Evolutionary conservation across 2,797 vertebrate genomes (phyloP), one percentile per base, ranked within the genome.

Genomic region (Hippopotamyrus pictus): DNA sequence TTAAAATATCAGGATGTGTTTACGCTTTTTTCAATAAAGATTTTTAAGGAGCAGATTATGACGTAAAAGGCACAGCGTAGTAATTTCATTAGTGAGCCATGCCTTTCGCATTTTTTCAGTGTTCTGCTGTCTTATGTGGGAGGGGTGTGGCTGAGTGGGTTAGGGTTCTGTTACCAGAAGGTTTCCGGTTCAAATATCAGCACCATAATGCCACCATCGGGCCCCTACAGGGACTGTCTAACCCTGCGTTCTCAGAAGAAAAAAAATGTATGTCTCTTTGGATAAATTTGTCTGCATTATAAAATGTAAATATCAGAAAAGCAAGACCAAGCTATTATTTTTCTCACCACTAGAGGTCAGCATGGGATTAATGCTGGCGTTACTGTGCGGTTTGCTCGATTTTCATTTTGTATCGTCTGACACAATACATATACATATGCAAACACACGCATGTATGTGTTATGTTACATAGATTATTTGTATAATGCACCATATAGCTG

Each of bases 331-430:
- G 41, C 17, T 86, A 37, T 51, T 37, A 54, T 51, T 54, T 29
- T 86, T 51, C 19, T 5, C 22, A 8, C 84, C 84, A 86, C 84
- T 14, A 86, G 84, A 86, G 84, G 84, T 86, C 84, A 86, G 84
- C 50, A 86, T 14, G 11, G 22, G 48, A 51, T 86, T 51, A 86
- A 29, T 25, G 14, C 84, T 54, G 19, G 41, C 2, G 51, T 37
- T 86, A 25, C 25, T 17, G 22, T 19, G 50, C 6, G 12, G 4
- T 54, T 17, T 50, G 9, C 19, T 12, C 12, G 5, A 51, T 41
- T 29, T 22, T 48, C 82, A 22, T 85, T 85, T 41, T 25, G 44
- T 5, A 25, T 37, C 69, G 19, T 41, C 14, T 11, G 3, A 41
- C 7, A 82, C 76, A n/a, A 82, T 46, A 46, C 76, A 82, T 8